Percentiles rank a stretch among this genome's conserved stretches.
Conservation (phyloP, 1,140 invertebrate genomes). For the Heliothis virescens region DNA sequence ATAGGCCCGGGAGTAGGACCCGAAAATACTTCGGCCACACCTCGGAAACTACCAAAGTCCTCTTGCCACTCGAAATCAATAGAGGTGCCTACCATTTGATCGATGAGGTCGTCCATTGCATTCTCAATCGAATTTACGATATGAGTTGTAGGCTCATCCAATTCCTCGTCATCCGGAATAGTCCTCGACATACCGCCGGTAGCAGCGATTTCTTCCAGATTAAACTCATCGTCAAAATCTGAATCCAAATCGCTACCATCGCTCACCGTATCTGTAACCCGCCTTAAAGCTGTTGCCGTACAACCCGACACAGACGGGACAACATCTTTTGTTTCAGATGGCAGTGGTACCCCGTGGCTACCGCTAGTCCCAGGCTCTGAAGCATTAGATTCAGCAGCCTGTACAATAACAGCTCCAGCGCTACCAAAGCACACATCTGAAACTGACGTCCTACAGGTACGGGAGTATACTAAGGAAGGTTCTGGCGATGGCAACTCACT, state of each 20-base stretch:
- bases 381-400: no score
- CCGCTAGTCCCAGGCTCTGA: no score
- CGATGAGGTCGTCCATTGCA: background rate
- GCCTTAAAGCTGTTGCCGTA: background rate
- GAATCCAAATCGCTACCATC: background rate
- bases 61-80: slow-evolving; percentile 9
- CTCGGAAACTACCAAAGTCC: no score
- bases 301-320: background rate
- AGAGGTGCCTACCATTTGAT: background rate
- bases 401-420: no score
- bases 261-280: slow-evolving; percentile 2
- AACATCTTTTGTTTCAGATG: no score
- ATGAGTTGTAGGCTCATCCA: background rate
- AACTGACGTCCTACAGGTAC: no score
- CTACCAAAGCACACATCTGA: no score
- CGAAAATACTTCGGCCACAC: slow-evolving; percentile 18
- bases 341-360: no score
- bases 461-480: no score
- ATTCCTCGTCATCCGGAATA: slow-evolving; percentile 4
- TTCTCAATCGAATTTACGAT: slow-evolving; percentile 6
- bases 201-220: background rate
- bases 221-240: slow-evolving; percentile 14
- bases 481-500: no score
- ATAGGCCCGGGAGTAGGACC: slow-evolving; percentile 41
- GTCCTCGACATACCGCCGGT: slow-evolving; percentile 3